Evolutionary conservation across 1,140 invertebrate genomes (phyloP), one percentile per base, ranked within the genome.

Genomic region (Drosophila sproati): DNA sequence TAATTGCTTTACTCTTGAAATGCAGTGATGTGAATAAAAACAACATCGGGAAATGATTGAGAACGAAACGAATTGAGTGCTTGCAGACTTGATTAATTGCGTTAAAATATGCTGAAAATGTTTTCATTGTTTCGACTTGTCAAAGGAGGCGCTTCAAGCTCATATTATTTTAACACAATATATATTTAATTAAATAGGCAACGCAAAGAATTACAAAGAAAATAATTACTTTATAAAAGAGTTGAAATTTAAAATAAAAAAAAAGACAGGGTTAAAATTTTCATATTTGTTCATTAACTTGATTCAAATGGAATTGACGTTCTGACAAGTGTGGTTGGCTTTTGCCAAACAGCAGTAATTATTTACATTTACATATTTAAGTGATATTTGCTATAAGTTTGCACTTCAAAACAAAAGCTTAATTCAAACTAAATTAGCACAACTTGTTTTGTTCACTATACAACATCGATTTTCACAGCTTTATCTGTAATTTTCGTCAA

Each of bases 1-100:
- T 77, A 77, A 77, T 77, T 77, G 75, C 64, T 77, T 77, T 77
- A 77, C 74, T 73, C 57, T 67, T 59, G 31, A 70, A 69, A 63
- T 64, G 37, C 52, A 64, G 47, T 71, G 66, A 43, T 8, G 10
- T 43, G 50, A 56, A 71, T 51, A 74, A 74, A 51, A 56, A 72
- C 72, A 76, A 76, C 68, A 68, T 57, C 35, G 41, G 29, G 60
- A 60, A 68, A 73, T 39, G 41, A 70, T 29, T 7, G 41, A 69
- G 8, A 69, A 55, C 51, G 48, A 60, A 37, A 41, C 34, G 56
- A 52, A 57, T 73, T 57, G 61, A 59, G 61, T 66, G 50, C 20
- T 34, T 64, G 57, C 64, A 48, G 59, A 68, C 62, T 74, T 77
- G 75, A 77, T 77, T 77, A 77, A 77, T 73, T 77, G 59, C 72